phyloP scores from a whole-genome alignment of 2,113 vertebrate species.

The Scortum barcoo region DNA sequence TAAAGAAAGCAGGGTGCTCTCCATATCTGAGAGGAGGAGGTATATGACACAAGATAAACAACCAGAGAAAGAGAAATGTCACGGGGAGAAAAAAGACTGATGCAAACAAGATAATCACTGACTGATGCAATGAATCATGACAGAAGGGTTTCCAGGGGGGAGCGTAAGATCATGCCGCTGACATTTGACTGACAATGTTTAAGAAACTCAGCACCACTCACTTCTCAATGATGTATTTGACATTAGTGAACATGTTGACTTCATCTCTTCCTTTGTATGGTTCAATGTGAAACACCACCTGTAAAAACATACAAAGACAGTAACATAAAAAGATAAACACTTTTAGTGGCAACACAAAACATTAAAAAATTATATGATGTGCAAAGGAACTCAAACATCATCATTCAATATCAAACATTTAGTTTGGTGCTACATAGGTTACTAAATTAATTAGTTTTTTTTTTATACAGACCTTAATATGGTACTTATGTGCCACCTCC shows the following conservation, averaged over 20 bases:
- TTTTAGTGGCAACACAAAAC: not conserved
- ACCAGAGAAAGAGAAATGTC: not conserved
- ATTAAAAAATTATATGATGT: not conserved
- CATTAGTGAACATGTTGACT: constrained; percentile 89
- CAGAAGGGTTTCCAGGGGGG: not conserved
- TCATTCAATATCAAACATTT: not conserved
- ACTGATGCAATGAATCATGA: not conserved
- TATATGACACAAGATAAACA: not conserved
- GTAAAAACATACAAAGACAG: constrained; percentile 60
- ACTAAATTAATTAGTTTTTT: not conserved
- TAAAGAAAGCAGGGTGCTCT: constrained; percentile 94
- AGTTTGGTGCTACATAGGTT: not conserved
- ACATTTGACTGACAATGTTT: not conserved
- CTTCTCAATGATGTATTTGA: constrained; percentile 96
- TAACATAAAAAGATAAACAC: not conserved
- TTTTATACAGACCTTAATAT: constrained; percentile 89
- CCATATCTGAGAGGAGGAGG: constrained; percentile 88
- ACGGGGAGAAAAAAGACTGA: not conserved
- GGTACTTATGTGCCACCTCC: constrained; percentile 93
- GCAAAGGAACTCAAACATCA: not conserved
- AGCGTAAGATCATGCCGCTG: not conserved
- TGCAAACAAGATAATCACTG: not conserved
- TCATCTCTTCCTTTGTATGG: constrained; percentile 95
- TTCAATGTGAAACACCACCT: constrained; percentile 97
- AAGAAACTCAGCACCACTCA: constrained; percentile 78